Conservation (phyloP, 2,113 vertebrate genomes). For the Bos indicus region DNA sequence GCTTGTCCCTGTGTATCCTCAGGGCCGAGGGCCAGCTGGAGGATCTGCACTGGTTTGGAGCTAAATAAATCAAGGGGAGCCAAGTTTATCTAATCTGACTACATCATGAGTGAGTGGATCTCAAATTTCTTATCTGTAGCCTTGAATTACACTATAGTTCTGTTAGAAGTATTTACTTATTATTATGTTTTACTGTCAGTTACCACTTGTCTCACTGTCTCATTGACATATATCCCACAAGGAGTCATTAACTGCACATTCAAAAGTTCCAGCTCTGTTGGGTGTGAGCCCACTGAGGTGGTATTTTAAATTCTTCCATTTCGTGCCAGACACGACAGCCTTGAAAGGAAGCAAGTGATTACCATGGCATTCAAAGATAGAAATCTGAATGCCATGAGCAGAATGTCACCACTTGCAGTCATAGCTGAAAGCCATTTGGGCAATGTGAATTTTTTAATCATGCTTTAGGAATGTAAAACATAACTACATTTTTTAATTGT, state of each 20-base stretch:
- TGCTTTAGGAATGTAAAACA: background rate
- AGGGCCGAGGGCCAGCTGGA: fast-evolving
- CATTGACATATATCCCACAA: background rate
- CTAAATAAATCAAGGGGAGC: background rate
- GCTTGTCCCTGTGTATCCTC: background rate
- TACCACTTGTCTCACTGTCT: background rate
- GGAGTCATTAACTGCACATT: background rate
- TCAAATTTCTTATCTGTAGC: background rate
- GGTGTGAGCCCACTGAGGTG: background rate
- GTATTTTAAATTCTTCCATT: constrained; percentile 50
- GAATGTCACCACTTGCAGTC: background rate
- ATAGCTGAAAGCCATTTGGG: constrained; percentile 1
- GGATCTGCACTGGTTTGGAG: background rate
- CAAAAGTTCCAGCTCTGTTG: background rate
- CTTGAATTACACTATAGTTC: background rate
- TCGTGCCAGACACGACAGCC: constrained; percentile 48
- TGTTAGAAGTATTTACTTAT: background rate
- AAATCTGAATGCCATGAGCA: constrained; percentile 35
- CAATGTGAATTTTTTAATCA: background rate
- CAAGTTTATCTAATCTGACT: background rate
- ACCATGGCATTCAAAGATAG: constrained; percentile 50
- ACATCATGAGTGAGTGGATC: background rate
- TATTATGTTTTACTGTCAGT: background rate
- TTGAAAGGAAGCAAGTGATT: constrained; percentile 49
- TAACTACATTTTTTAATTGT: background rate